Evolutionary conservation across 2,888 invertebrate species (phyloP), one percentile per base, ranked within the genome.

Genomic region (Ischnura elegans): DNA sequence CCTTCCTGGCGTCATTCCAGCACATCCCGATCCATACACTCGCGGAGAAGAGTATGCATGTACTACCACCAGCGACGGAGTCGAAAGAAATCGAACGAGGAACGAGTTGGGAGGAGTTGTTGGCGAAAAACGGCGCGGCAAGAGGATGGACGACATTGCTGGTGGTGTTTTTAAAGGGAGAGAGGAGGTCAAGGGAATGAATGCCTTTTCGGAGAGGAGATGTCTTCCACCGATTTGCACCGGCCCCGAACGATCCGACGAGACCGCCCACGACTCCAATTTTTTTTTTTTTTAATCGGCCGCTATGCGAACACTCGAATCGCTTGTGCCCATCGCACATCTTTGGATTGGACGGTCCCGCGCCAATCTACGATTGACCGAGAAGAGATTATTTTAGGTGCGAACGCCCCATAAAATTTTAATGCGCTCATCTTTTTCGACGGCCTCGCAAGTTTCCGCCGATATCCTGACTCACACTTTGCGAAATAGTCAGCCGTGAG

Each of bases 51-150:
- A 76, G 76, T 76, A 29, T 66, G 29, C 21, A 1, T 61, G 21
- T 21, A 25, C 2, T 21, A 51, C 51, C 4, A 3, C 51, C 3
- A 13, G 61, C 5, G 61, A 47, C 61, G 90, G 45, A 45, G 90
- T 61, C 55, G 90, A 87, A 87, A 87, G 87, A 90, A 90, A 90
- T 90, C 47, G 90, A 66, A 66, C 90, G 90, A 45, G 3, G 90
- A 66, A 90, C 90, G 61, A 90, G 90, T 61, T 42, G 90, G 90
- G 90, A 90, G 90, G 90, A 90, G 90, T n/a, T 43, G 55, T 87
- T 87, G 87, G 87, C 87, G 42, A 55, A 87, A 47, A 55, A 55
- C 87, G 87, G 42, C 36, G 21, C 36, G 55, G 42, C 29, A 42
- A 13, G 42, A n/a, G 8, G 13, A 76, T 36, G 76, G 61, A 8